These are phyloP conservation scores for Gastrophysa polygoni DNA, from an alignment of 2,888 invertebrate genomes.

Conservation along the genomic window DNA sequence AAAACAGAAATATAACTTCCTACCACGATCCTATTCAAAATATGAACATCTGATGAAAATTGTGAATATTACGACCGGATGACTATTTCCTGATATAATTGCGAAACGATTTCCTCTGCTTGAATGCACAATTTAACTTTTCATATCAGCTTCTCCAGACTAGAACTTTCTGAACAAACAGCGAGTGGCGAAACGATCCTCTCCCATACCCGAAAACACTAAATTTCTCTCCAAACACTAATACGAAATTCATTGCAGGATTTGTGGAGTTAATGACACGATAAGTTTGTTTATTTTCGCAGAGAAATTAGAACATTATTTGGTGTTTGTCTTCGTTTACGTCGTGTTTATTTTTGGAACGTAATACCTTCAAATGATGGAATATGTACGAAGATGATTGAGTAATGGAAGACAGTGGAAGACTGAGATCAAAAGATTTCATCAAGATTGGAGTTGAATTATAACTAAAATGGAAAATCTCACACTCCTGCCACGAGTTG, in stretches of 20 bases:
- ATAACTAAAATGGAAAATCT: no score
- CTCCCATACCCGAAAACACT: conserved; percentile 24
- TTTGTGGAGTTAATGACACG: conserved; percentile 34
- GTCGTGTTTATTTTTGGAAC: not conserved
- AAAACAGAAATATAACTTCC: no score
- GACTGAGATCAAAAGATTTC: no score
- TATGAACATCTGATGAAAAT: no score
- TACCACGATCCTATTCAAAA: no score
- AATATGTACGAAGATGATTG: no score
- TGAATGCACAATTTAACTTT: not conserved
- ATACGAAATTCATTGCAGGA: conserved; percentile 34
- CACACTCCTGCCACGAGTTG: no score
- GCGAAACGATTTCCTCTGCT: no score
- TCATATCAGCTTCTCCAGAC: not conserved
- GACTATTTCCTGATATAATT: no score
- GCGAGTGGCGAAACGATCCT: conserved; percentile 28
- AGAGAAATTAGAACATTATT: conserved; percentile 28
- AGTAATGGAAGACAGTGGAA: no score
- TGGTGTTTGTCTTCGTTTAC: conserved; percentile 19
- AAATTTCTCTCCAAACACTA: conserved; percentile 33
- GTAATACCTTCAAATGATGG: not conserved
- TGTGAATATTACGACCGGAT: no score
- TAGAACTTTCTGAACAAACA: conserved; percentile 24
- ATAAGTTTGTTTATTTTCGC: conserved; percentile 32
- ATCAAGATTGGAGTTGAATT: no score